Percentiles rank a stretch among this genome's conserved stretches.
Evolutionary conservation across 2,113 vertebrate species (phyloP).

Genomic region (Petrocephalus microphthalmus): DNA sequence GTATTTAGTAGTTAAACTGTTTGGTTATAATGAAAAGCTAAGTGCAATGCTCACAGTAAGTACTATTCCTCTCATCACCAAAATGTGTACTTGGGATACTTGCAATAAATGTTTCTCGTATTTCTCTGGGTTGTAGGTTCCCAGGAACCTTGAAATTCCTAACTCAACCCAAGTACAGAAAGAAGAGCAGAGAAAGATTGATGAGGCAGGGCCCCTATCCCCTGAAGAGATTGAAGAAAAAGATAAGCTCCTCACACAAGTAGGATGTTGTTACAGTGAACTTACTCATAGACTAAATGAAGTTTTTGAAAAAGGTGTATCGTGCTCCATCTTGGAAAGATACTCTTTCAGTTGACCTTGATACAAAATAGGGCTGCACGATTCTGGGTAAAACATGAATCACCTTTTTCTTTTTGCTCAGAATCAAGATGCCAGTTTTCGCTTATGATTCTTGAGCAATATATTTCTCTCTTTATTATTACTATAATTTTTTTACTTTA

Average conservation of each 20-base stretch:
- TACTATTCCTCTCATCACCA: neutral
- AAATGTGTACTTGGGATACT: neutral
- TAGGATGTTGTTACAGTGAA: constrained; percentile 27
- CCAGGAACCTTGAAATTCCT: constrained; percentile 72
- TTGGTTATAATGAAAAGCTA: neutral
- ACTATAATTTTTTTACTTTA: neutral
- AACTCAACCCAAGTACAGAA: constrained; percentile 74
- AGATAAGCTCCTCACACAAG: constrained; percentile 78
- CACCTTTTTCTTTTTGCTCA: neutral
- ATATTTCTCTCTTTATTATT: neutral
- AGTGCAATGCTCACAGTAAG: neutral
- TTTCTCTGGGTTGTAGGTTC: constrained; percentile 57
- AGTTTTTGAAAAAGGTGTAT: neutral
- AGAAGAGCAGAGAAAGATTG: constrained; percentile 81
- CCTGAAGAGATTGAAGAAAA: constrained; percentile 78
- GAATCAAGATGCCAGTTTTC: neutral
- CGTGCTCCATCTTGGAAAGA: neutral
- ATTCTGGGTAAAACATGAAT: neutral
- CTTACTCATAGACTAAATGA: neutral
- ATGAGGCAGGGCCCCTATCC: constrained; percentile 72
- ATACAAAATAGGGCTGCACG: neutral
- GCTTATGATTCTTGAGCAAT: neutral
- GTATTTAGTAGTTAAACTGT: neutral
- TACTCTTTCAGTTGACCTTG: no score
- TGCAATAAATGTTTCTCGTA: neutral